These are phyloP conservation scores for Nudaria mundana DNA, from an alignment of 2,888 invertebrate genomes.

Conservation along the genomic window DNA sequence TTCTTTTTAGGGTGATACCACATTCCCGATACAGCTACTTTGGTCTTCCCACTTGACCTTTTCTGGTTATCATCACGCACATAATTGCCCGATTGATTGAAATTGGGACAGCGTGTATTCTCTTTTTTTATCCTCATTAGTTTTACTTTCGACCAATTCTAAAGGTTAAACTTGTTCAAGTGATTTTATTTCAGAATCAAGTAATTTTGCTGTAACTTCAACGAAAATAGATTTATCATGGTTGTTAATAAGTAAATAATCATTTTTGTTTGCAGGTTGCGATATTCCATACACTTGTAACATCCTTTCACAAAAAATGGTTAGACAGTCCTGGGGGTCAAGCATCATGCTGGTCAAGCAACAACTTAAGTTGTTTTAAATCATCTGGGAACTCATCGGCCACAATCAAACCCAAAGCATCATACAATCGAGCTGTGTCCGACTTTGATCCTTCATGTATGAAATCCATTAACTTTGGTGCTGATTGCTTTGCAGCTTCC, in stretches of 20 bases:
- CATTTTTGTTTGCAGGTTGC: slow-evolving; percentile 44
- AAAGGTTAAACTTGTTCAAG: slow-evolving; percentile 46
- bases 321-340: slow-evolving; percentile 50
- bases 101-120: slow-evolving; percentile 57
- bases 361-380: slow-evolving; percentile 55
- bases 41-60: slow-evolving; percentile 55
- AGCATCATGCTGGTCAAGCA: slow-evolving; percentile 43
- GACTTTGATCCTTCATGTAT: slow-evolving; percentile 74
- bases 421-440: slow-evolving; percentile 71
- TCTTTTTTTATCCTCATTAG: slow-evolving; percentile 53
- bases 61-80: slow-evolving; percentile 64
- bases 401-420: slow-evolving; percentile 64
- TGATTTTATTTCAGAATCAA: slow-evolving; percentile 44
- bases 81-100: slow-evolving; percentile 67
- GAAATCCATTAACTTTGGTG: slow-evolving; percentile 73
- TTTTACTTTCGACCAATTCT: slow-evolving; percentile 45
- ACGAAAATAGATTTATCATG: slow-evolving; percentile 41
- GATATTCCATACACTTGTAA: slow-evolving; percentile 55
- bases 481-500: slow-evolving; percentile 77
- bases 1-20: slow-evolving; percentile 77
- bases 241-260: slow-evolving; percentile 35
- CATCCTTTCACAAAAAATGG: slow-evolving; percentile 53
- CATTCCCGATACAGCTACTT: slow-evolving; percentile 62
- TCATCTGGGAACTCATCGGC: slow-evolving; percentile 57
- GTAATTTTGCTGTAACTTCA: slow-evolving; percentile 43